Conservation (phyloP, 1,140 invertebrate species). For the Pararge aegeria region DNA sequence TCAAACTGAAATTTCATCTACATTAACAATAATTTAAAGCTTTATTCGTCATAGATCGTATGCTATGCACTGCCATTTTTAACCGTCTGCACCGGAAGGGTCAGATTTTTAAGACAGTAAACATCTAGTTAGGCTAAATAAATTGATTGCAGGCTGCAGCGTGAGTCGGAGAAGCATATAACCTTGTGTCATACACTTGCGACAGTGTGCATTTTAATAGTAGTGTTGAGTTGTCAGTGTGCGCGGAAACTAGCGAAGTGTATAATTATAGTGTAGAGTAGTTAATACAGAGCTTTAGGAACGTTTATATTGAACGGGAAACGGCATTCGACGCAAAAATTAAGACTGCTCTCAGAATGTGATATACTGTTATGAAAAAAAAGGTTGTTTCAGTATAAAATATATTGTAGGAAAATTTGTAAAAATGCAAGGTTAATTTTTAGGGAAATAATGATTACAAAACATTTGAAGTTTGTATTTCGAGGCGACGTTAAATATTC, state of each 20-base stretch:
- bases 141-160: not conserved
- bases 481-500: no score
- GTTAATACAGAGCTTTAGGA: constrained; percentile 60
- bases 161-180: no score
- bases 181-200: no score
- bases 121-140: constrained; percentile 11
- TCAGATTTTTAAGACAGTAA: constrained; percentile 16
- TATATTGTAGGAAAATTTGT: no score
- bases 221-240: constrained; percentile 60
- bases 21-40: not conserved
- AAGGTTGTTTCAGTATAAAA: no score
- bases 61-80: constrained; percentile 23
- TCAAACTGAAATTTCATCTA: not conserved
- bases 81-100: no score
- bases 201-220: constrained; percentile 3
- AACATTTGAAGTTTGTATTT: no score
- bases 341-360: not conserved
- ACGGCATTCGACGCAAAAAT: constrained; percentile 27
- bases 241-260: constrained; percentile 41
- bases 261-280: constrained; percentile 63
- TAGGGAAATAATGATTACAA: no score
- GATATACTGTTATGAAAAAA: not conserved
- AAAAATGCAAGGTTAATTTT: no score
- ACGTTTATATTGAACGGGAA: constrained; percentile 40
- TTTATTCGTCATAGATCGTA: constrained; percentile 12